Evolutionary conservation across 2,888 invertebrate species (phyloP).

Genomic region (Lymantria dispar): DNA sequence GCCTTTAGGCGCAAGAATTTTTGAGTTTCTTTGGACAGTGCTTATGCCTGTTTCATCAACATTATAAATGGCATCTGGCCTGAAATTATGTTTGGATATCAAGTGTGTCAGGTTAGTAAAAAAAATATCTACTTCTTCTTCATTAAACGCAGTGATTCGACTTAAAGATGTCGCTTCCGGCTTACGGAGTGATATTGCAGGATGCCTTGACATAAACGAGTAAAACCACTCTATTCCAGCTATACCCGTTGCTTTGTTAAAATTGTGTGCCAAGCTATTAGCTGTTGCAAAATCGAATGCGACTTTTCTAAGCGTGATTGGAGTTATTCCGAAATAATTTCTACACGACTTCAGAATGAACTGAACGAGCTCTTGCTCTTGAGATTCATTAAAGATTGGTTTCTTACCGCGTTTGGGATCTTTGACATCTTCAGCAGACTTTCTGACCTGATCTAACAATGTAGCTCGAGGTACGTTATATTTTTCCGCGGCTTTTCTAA

Average conservation of each 20-base stretch:
- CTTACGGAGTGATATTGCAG: slow-evolving; percentile 19
- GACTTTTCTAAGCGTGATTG: too few species aligned
- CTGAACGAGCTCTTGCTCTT: slow-evolving; percentile 22
- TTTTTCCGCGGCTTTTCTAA: too few species aligned
- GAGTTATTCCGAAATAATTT: too few species aligned
- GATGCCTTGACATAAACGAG: slow-evolving; percentile 9
- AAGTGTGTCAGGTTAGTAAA: slow-evolving; percentile 5
- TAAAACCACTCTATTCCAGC: slow-evolving; percentile 16
- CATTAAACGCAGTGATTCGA: slow-evolving; percentile 13
- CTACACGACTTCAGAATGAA: too few species aligned
- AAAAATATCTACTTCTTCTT: slow-evolving; percentile 5
- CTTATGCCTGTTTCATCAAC: slow-evolving; percentile 18
- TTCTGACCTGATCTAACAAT: too few species aligned
- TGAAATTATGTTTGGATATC: background rate
- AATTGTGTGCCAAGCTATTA: too few species aligned
- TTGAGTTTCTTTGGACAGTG: slow-evolving; percentile 12
- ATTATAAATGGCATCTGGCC: slow-evolving; percentile 14
- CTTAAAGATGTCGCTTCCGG: slow-evolving; percentile 11
- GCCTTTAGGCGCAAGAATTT: slow-evolving; percentile 15
- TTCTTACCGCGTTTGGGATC: slow-evolving; percentile 18
- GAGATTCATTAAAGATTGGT: slow-evolving; percentile 14
- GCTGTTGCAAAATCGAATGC: too few species aligned
- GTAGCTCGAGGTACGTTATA: too few species aligned
- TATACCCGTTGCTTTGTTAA: slow-evolving; percentile 1
- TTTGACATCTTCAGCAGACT: slow-evolving; percentile 6